Evolutionary conservation across 2,888 invertebrate species (phyloP).

Genomic region (Pyrochroa serraticornis): DNA sequence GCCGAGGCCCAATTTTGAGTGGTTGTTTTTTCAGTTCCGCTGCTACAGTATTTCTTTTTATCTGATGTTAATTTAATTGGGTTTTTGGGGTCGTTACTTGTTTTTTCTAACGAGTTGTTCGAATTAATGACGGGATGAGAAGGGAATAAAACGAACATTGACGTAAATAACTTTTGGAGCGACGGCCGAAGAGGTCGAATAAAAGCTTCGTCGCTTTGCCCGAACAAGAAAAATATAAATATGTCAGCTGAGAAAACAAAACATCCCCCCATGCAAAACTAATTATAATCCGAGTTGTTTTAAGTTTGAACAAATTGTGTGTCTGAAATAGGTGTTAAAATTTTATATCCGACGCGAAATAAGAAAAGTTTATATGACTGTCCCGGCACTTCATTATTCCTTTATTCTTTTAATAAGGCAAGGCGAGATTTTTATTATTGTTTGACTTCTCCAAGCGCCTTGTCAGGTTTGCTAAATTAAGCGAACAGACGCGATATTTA

Average conservation of each 20-base stretch:
- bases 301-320: constrained; percentile 44
- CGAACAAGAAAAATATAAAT: constrained; percentile 31
- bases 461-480: constrained; percentile 14
- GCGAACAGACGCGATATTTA: constrained; percentile 17
- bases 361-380: constrained; percentile 57
- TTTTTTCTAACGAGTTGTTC: too few species aligned
- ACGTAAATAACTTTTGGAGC: too few species aligned
- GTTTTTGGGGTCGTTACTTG: too few species aligned
- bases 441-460: constrained; percentile 17
- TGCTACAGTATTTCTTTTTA: too few species aligned
- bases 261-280: constrained; percentile 43
- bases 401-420: constrained; percentile 48
- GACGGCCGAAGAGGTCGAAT: constrained; percentile 7
- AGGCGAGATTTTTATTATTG: constrained; percentile 32
- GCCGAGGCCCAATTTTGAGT: too few species aligned
- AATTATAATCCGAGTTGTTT: constrained; percentile 42
- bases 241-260: constrained; percentile 44
- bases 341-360: constrained; percentile 53
- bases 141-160: too few species aligned
- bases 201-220: constrained; percentile 36
- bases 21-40: too few species aligned
- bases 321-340: constrained; percentile 52
- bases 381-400: constrained; percentile 53
- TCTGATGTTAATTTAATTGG: too few species aligned
- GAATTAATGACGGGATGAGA: too few species aligned